A percentile compares a stretch with the other conserved stretches of the same genome.
These are phyloP conservation scores for Vireo griseus DNA, from an alignment of 2,797 vertebrate species.

Conservation along the genomic window DNA sequence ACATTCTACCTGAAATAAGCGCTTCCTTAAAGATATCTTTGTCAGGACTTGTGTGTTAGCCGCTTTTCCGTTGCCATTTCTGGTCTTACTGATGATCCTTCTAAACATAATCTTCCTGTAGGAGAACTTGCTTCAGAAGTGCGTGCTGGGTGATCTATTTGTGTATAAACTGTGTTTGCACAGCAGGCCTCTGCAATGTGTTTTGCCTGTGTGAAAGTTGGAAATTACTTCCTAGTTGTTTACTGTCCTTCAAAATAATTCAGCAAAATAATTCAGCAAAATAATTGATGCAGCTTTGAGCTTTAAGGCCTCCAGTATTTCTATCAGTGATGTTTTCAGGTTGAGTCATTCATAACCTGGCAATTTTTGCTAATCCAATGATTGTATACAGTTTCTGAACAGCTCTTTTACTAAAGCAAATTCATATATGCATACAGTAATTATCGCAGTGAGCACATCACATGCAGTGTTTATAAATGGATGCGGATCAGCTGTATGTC, in stretches of 20 bases:
- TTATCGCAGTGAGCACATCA: background rate
- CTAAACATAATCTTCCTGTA: background rate
- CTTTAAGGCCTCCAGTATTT: background rate
- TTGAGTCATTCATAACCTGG: background rate
- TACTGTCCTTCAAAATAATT: background rate
- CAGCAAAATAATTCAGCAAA: no score
- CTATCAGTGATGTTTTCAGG: background rate
- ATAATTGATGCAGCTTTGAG: background rate
- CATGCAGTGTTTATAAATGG: background rate
- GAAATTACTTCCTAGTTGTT: background rate
- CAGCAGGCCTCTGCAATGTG: background rate
- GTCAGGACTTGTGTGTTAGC: background rate
- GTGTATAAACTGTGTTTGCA: background rate
- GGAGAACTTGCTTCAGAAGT: background rate
- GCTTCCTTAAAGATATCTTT: background rate
- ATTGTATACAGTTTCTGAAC: background rate
- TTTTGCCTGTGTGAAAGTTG: background rate
- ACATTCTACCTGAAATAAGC: background rate
- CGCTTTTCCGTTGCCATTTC: background rate
- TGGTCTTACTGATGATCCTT: background rate
- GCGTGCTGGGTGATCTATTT: background rate
- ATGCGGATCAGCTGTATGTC: background rate
- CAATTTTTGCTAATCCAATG: background rate
- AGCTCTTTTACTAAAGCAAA: background rate
- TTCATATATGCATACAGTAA: background rate